Conservation (phyloP, 2,113 vertebrate species). For the Carassius carassius region DNA sequence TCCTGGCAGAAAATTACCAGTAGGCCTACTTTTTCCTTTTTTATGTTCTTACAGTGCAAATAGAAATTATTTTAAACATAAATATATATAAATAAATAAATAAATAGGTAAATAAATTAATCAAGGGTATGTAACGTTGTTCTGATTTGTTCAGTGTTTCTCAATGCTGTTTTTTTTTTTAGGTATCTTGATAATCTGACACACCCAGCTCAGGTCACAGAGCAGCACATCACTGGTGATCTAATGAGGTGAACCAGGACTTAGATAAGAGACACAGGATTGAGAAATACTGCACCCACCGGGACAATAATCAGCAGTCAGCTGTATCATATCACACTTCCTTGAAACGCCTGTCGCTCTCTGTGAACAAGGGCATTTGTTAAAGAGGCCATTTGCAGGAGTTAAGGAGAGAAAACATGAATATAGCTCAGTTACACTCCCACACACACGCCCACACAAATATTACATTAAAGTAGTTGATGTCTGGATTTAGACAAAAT, state of each 20-base stretch:
- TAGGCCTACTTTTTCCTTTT: too few species aligned
- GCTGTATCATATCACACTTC: slow-evolving; percentile 7
- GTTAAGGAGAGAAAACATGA: not conserved
- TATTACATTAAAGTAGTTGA: too few species aligned
- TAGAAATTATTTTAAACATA: not conserved
- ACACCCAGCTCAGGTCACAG: not conserved
- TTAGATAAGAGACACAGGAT: slow-evolving; percentile 21
- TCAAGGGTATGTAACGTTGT: not conserved
- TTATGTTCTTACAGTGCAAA: not conserved
- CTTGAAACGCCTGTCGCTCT: not conserved
- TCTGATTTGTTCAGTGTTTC: not conserved
- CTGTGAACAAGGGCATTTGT: not conserved
- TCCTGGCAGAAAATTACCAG: not conserved
- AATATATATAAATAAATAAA: not conserved
- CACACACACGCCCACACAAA: too few species aligned
- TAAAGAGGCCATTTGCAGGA: not conserved
- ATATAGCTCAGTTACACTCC: not conserved
- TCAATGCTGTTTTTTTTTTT: not conserved
- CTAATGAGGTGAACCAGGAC: not conserved
- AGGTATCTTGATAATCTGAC: not conserved
- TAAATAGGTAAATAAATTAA: not conserved
- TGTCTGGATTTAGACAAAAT: not conserved
- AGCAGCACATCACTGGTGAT: not conserved
- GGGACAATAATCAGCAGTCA: not conserved
- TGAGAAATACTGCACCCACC: not conserved